Conservation (phyloP, 2,797 vertebrate genomes). For the Petrocephalus sullivani region DNA sequence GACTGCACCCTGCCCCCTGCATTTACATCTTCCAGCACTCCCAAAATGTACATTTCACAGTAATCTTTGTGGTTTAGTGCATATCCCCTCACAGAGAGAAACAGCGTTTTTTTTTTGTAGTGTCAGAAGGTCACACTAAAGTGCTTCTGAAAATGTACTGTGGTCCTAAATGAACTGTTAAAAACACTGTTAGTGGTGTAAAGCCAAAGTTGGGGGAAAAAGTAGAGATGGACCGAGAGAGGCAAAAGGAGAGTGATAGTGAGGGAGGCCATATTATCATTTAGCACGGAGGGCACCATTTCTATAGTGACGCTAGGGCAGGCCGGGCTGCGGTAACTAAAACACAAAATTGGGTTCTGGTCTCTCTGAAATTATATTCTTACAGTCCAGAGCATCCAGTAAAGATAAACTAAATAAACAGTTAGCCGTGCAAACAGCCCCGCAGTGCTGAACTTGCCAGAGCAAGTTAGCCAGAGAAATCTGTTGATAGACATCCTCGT, state of each 20-base stretch:
- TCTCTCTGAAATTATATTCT: slow-evolving; percentile 11
- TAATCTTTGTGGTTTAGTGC: background rate
- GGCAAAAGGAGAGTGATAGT: slow-evolving; percentile 32
- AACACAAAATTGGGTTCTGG: slow-evolving; percentile 55
- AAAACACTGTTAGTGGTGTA: background rate
- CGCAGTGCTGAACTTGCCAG: background rate
- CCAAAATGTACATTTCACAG: background rate
- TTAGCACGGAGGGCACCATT: slow-evolving; percentile 56
- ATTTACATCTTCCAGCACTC: background rate
- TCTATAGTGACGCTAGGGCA: slow-evolving; percentile 66
- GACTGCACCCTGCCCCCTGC: background rate
- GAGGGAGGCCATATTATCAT: slow-evolving; percentile 60
- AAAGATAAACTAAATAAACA: background rate
- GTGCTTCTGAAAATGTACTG: slow-evolving; percentile 9
- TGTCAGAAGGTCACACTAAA: slow-evolving; percentile 20
- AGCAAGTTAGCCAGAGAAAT: background rate
- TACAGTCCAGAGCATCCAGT: background rate
- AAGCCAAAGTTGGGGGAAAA: background rate
- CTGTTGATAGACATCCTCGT: background rate
- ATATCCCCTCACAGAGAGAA: background rate
- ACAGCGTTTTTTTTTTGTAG: background rate
- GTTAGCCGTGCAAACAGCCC: background rate
- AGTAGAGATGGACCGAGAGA: slow-evolving; percentile 23
- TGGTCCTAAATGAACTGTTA: slow-evolving; percentile 3
- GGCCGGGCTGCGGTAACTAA: slow-evolving; percentile 44